Evolutionary conservation across 2,888 invertebrate genomes (phyloP).

Genomic region (Dryobotodes eremita): DNA sequence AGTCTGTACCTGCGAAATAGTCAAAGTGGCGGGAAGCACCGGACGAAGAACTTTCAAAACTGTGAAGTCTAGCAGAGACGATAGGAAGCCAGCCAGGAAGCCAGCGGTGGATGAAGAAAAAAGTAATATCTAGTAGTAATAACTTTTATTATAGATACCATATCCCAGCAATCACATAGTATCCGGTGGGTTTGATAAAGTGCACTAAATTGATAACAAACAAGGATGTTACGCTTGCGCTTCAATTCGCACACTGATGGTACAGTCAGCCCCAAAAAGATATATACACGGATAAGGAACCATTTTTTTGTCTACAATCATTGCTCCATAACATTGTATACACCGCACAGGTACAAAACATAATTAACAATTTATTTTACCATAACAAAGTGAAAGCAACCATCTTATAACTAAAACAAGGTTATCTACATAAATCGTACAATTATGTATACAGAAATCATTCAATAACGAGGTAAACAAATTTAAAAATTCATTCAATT

Average conservation of each 20-base stretch:
- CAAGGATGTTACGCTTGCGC: conserved; percentile 64
- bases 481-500: too few species aligned
- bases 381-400: background rate
- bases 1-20: background rate
- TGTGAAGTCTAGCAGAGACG: background rate
- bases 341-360: background rate
- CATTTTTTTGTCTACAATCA: background rate
- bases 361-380: background rate
- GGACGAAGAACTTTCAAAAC: background rate
- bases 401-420: too few species aligned
- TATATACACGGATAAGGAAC: background rate
- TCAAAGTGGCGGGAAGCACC: background rate
- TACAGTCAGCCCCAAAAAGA: conserved; percentile 10
- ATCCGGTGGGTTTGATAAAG: background rate
- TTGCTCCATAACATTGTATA: background rate
- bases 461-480: too few species aligned
- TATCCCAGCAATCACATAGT: background rate
- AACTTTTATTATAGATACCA: background rate
- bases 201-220: conserved; percentile 20
- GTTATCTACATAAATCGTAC: too few species aligned
- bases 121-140: background rate
- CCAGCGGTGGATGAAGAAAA: background rate
- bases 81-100: background rate
- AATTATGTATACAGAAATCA: too few species aligned
- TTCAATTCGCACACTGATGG: conserved; percentile 74